These are phyloP conservation scores for Patella vulgata DNA, from an alignment of 1,140 invertebrate genomes.

Conservation along the genomic window DNA sequence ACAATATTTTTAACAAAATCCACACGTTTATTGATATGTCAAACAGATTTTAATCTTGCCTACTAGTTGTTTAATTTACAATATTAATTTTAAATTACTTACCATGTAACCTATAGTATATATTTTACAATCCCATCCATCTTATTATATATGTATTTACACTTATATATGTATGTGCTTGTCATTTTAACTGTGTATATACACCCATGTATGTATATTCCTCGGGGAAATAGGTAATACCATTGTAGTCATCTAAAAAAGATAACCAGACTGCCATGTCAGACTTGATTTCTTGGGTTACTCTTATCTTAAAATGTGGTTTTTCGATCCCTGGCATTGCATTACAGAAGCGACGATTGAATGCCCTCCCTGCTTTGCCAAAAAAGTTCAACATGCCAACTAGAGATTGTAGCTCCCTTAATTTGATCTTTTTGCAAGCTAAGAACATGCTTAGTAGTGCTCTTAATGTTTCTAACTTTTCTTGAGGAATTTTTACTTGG, in stretches of 20 bases:
- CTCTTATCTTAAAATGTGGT: conserved; percentile 13
- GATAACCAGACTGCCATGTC: conserved; percentile 23
- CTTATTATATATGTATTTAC: too few relatives aligned
- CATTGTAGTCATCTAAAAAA: conserved; percentile 26
- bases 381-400: conserved; percentile 31
- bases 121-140: too few relatives aligned
- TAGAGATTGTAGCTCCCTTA: conserved; percentile 28
- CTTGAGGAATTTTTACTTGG: neutral
- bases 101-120: too few relatives aligned
- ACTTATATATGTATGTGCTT: too few relatives aligned
- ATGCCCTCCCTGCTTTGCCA: conserved; percentile 29
- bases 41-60: too few relatives aligned
- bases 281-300: conserved; percentile 11
- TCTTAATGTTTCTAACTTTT: conserved; percentile 4
- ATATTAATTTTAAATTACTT: too few relatives aligned
- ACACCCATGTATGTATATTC: too few relatives aligned
- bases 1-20: conserved; percentile 3
- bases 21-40: conserved; percentile 11
- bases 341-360: conserved; percentile 20
- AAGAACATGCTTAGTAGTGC: neutral
- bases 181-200: too few relatives aligned
- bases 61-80: too few relatives aligned
- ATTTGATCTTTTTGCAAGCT: conserved; percentile 6
- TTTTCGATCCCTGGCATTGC: conserved; percentile 12
- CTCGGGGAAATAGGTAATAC: neutral